Evolutionary conservation across 2,888 invertebrate species (phyloP).

Genomic region (Thecocarcelia acutangulata): DNA sequence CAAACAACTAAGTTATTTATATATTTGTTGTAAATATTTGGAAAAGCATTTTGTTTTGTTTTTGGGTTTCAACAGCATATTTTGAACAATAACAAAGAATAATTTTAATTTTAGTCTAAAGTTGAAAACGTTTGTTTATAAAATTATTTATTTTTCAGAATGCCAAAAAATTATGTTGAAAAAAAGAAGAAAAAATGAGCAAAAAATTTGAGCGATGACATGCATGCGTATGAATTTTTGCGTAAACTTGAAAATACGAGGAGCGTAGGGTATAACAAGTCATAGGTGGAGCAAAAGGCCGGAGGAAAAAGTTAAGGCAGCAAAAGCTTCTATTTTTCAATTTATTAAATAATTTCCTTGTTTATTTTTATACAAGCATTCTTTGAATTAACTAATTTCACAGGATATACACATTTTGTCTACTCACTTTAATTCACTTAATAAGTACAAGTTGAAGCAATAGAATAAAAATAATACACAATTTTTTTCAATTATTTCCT

Average conservation of each 20-base stretch:
- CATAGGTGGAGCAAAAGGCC: not conserved
- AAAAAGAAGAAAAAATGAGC: not conserved
- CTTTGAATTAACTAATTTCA: not conserved
- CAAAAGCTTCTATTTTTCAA: too few relatives aligned
- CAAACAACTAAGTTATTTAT: too few relatives aligned
- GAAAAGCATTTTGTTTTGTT: not conserved
- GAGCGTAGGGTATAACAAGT: not conserved
- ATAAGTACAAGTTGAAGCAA: not conserved
- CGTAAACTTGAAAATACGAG: not conserved
- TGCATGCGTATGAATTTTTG: slow-evolving; percentile 30
- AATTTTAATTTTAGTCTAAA: not conserved
- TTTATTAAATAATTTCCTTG: not conserved
- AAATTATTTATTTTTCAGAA: slow-evolving; percentile 11
- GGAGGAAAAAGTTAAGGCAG: too few relatives aligned
- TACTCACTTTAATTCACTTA: slow-evolving; percentile 33
- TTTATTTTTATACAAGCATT: not conserved
- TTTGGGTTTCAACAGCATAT: not conserved
- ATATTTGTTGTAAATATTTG: not conserved
- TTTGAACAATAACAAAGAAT: not conserved
- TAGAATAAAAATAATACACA: not conserved
- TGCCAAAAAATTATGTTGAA: not conserved
- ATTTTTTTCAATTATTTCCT: slow-evolving; percentile 10
- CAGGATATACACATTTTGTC: slow-evolving; percentile 37
- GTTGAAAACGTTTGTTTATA: too few relatives aligned
- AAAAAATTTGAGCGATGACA: slow-evolving; percentile 26